phyloP scores from a whole-genome alignment of 1,140 invertebrate genomes.

The Mizuhopecten yessoensis region DNA sequence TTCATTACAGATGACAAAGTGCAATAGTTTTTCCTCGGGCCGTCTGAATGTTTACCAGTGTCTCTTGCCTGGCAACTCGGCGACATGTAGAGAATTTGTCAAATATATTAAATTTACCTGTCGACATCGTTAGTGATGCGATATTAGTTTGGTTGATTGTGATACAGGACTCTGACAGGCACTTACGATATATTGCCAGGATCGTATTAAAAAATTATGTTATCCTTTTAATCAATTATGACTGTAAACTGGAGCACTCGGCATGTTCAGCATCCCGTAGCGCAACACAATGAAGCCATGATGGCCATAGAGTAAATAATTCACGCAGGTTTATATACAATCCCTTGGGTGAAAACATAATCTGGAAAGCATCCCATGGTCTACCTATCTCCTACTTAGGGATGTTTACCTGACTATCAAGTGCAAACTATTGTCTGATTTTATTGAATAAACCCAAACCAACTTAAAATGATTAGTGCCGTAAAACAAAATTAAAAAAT shows the following conservation, averaged over 20 bases:
- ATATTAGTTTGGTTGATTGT: background rate
- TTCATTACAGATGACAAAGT: no score
- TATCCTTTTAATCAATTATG: no score
- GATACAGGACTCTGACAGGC: background rate
- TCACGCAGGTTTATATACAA: background rate
- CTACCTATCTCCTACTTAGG: background rate
- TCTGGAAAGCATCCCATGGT: background rate
- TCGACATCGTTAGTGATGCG: background rate
- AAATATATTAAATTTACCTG: conserved; percentile 6
- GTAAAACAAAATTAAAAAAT: background rate
- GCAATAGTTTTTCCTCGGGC: no score
- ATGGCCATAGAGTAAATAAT: background rate
- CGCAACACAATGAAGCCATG: background rate
- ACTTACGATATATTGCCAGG: background rate
- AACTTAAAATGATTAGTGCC: background rate
- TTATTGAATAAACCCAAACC: conserved; percentile 13
- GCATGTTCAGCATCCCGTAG: background rate
- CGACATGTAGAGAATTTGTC: background rate
- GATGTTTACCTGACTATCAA: background rate
- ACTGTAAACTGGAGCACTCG: background rate
- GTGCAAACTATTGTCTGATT: background rate
- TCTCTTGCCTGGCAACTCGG: background rate
- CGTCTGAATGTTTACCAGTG: no score
- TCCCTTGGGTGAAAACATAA: background rate
- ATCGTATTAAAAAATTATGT: conserved; percentile 18